Evolutionary conservation across 2,888 invertebrate species (phyloP).

Genomic region (Ephialtes manifestator): DNA sequence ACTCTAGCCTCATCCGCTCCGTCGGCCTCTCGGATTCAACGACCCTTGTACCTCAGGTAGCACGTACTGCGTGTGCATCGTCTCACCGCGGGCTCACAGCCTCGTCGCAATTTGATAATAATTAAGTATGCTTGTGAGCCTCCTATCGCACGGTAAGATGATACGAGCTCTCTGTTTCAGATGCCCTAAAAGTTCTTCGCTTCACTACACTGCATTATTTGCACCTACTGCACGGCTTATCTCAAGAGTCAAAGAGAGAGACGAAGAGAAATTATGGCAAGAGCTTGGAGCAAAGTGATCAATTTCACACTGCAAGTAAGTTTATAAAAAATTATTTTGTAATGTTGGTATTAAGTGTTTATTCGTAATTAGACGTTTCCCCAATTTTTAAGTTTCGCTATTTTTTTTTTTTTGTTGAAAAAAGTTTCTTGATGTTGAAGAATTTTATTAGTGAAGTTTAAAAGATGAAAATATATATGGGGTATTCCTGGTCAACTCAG

Average conservation of each 20-base stretch:
- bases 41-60: slow-evolving; percentile 46
- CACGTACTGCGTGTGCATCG: slow-evolving; percentile 49
- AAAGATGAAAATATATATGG: too few relatives aligned
- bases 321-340: background rate
- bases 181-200: slow-evolving; percentile 62
- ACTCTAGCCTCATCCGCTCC: slow-evolving; percentile 48
- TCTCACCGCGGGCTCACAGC: slow-evolving; percentile 22
- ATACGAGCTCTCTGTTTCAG: slow-evolving; percentile 46
- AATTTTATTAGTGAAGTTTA: too few relatives aligned
- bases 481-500: too few relatives aligned
- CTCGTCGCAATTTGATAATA: slow-evolving; percentile 65
- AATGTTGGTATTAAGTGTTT: background rate
- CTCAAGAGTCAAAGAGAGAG: background rate
- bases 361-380: too few relatives aligned
- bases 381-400: too few relatives aligned
- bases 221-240: slow-evolving; percentile 39
- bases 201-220: slow-evolving; percentile 6
- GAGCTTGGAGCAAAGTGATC: background rate
- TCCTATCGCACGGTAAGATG: slow-evolving; percentile 63
- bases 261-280: background rate
- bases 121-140: slow-evolving; percentile 60
- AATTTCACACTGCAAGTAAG: slow-evolving; percentile 1
- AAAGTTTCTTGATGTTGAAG: too few relatives aligned
- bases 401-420: too few relatives aligned
- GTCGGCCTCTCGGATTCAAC: slow-evolving; percentile 55